These are phyloP conservation scores for Augochlora pura DNA, from an alignment of 1,140 invertebrate genomes.

Conservation along the genomic window DNA sequence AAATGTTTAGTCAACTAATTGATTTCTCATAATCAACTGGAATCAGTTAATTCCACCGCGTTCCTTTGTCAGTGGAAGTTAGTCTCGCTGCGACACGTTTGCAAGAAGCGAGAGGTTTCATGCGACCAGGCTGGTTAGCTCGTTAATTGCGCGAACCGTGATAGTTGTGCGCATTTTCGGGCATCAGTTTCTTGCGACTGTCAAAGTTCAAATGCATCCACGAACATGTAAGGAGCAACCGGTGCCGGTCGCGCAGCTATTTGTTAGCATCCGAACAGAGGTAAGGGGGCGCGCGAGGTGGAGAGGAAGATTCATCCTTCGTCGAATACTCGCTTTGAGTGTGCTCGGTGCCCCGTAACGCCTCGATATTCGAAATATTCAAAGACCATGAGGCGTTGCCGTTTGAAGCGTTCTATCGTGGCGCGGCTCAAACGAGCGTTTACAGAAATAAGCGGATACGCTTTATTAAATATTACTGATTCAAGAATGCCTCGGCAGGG, in stretches of 20 bases:
- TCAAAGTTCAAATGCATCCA: too few relatives aligned
- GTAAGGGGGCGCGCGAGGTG: neutral
- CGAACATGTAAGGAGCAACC: neutral
- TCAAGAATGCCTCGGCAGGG: neutral
- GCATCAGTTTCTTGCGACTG: too few relatives aligned
- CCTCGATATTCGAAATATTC: slow-evolving; percentile 17
- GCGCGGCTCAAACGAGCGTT: neutral
- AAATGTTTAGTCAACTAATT: too few relatives aligned
- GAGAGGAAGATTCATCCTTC: slow-evolving; percentile 2
- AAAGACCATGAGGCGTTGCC: neutral
- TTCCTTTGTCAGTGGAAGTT: too few relatives aligned
- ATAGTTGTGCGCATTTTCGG: too few relatives aligned
- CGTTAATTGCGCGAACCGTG: too few relatives aligned
- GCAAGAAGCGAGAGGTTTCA: too few relatives aligned
- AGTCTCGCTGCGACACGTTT: too few relatives aligned
- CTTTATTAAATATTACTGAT: neutral
- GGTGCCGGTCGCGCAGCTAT: neutral
- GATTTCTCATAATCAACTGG: too few relatives aligned
- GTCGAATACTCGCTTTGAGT: neutral
- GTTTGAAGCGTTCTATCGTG: neutral
- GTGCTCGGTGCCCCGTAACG: neutral
- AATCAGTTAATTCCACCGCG: too few relatives aligned
- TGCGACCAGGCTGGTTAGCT: too few relatives aligned
- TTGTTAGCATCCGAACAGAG: slow-evolving; percentile 1
- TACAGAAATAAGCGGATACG: neutral